Evolutionary conservation across 2,113 vertebrate species (phyloP).

Genomic region (Stegostoma tigrinum): DNA sequence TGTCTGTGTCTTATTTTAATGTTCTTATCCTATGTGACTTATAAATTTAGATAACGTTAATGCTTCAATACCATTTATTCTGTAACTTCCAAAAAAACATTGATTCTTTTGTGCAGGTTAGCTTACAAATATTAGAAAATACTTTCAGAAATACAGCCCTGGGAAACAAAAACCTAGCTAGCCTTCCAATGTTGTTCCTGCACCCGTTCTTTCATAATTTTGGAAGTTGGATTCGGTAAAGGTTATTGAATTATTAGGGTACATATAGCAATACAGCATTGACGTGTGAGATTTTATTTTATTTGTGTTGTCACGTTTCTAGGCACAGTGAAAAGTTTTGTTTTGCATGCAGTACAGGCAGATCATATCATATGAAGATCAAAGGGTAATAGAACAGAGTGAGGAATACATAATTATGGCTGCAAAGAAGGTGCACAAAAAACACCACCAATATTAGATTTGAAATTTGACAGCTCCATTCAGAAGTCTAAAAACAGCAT

Average conservation of each 20-base stretch:
- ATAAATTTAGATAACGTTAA: background rate
- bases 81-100: background rate
- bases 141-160: background rate
- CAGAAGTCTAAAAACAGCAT: too few species aligned
- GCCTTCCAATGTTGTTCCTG: background rate
- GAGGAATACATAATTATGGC: too few species aligned
- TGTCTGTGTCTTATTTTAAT: background rate
- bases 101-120: background rate
- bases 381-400: too few species aligned
- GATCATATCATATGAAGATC: too few species aligned
- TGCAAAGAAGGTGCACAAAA: too few species aligned
- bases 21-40: background rate
- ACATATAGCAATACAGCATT: background rate
- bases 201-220: background rate
- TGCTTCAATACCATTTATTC: background rate
- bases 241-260: background rate
- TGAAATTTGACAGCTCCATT: too few species aligned
- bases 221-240: background rate
- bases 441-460: too few species aligned
- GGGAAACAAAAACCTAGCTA: background rate
- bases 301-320: too few species aligned
- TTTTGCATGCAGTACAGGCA: too few species aligned
- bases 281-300: background rate
- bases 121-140: background rate
- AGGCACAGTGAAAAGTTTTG: too few species aligned